A percentile compares a stretch with the other conserved stretches of the same genome.
These are phyloP conservation scores for Ips typographus DNA, from an alignment of 1,140 invertebrate genomes.

Conservation along the genomic window DNA sequence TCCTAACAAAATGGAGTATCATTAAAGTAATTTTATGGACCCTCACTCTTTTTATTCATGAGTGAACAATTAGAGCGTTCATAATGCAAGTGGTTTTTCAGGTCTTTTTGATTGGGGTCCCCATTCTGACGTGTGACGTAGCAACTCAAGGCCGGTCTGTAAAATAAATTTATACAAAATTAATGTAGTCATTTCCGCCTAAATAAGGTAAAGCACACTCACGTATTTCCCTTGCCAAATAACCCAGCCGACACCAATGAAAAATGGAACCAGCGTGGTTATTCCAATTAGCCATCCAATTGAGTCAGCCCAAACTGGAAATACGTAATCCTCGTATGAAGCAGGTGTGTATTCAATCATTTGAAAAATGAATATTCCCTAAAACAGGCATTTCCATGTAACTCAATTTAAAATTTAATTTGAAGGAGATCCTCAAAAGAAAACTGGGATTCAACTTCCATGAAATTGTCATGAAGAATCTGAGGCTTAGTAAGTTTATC, in stretches of 20 bases:
- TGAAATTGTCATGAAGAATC: no score
- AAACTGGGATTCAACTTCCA: no score
- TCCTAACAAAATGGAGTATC: no score
- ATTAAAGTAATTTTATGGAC: no score
- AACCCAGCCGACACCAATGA: slow-evolving; percentile 58
- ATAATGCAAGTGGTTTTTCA: no score
- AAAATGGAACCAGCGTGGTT: slow-evolving; percentile 65
- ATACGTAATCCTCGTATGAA: slow-evolving; percentile 61
- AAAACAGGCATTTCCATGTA: slow-evolving; percentile 38
- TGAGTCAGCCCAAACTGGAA: slow-evolving; percentile 66
- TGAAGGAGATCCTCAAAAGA: no score
- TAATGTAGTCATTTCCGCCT: no score
- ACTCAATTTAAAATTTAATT: slow-evolving; percentile 3
- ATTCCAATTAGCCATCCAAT: slow-evolving; percentile 70
- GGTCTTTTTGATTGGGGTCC: neutral
- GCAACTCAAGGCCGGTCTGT: neutral
- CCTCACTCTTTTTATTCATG: no score
- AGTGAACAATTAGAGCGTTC: no score
- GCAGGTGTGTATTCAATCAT: slow-evolving; percentile 63
- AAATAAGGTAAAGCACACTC: slow-evolving; percentile 17
- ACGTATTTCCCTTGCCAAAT: slow-evolving; percentile 53
- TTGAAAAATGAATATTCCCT: slow-evolving; percentile 71
- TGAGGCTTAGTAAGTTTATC: neutral
- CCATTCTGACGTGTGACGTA: neutral
- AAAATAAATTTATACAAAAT: neutral